These are phyloP conservation scores for Dryadula phaetusa DNA, from an alignment of 2,888 invertebrate species.

Conservation along the genomic window DNA sequence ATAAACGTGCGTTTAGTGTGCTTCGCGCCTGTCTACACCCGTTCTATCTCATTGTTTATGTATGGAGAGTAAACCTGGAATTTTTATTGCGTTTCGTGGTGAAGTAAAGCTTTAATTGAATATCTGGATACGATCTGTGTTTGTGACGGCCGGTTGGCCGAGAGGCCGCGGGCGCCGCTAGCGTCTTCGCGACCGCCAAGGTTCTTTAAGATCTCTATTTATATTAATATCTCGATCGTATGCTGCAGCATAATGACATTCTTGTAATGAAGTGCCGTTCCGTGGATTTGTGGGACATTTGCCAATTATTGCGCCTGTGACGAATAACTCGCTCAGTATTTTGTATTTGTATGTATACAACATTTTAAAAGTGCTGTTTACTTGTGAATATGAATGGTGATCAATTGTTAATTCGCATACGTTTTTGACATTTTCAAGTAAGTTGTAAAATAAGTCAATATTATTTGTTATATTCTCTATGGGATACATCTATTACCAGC, in stretches of 20 bases:
- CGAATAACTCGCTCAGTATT: conserved; percentile 65
- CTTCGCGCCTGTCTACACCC: conserved; percentile 80
- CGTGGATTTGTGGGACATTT: conserved; percentile 80
- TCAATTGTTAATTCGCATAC: conserved; percentile 33
- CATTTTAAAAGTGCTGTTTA: conserved; percentile 57
- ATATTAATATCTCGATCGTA: conserved; percentile 79
- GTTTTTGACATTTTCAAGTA: conserved; percentile 28
- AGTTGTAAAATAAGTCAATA: conserved; percentile 25
- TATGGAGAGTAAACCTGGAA: conserved; percentile 81
- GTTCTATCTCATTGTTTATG: conserved; percentile 84
- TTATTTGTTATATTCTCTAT: conserved; percentile 19
- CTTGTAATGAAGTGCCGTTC: conserved; percentile 80
- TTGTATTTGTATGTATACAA: conserved; percentile 78
- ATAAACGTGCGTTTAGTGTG: conserved; percentile 81
- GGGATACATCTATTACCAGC: conserved; percentile 27
- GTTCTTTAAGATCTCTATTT: conserved; percentile 79
- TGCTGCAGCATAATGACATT: conserved; percentile 81
- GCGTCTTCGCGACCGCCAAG: conserved; percentile 71
- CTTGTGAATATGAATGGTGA: conserved; percentile 54
- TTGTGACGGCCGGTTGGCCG: conserved; percentile 54
- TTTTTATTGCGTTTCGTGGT: conserved; percentile 74
- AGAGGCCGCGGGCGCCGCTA: conserved; percentile 57
- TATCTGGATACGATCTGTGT: conserved; percentile 62
- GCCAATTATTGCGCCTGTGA: conserved; percentile 79
- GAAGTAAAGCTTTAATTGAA: conserved; percentile 69